A percentile compares a stretch with the other conserved stretches of the same genome.
Evolutionary conservation across 2,888 invertebrate genomes (phyloP).

Genomic region (Lithophane socia): DNA sequence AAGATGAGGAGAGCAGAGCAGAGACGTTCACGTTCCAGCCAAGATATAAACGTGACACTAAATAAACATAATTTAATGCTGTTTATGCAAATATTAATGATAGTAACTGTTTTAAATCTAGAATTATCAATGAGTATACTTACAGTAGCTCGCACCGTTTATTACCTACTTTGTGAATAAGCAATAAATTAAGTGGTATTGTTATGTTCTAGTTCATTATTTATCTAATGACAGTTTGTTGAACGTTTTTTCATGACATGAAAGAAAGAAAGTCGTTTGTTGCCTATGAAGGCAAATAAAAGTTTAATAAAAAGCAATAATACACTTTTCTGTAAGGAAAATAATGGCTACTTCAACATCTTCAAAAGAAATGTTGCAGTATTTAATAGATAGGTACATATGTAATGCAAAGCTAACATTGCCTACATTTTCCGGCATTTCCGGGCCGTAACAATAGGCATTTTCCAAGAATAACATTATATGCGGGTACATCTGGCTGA

Average conservation of each 20-base stretch:
- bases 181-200: slow-evolving; percentile 39
- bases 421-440: slow-evolving; percentile 34
- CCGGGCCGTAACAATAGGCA: slow-evolving; percentile 33
- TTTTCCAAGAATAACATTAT: slow-evolving; percentile 37
- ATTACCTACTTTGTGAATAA: slow-evolving; percentile 13
- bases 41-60: slow-evolving; percentile 53
- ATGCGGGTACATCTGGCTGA: background rate
- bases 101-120: slow-evolving; percentile 21
- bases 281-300: background rate
- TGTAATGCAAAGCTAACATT: background rate
- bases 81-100: slow-evolving; percentile 35
- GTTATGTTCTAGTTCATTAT: slow-evolving; percentile 32
- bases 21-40: slow-evolving; percentile 57
- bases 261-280: slow-evolving; percentile 18
- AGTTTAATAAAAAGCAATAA: no score
- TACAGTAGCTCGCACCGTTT: slow-evolving; percentile 24
- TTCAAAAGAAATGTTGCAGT: background rate
- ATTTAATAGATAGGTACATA: background rate
- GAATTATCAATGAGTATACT: slow-evolving; percentile 45
- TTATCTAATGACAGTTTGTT: slow-evolving; percentile 12
- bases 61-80: slow-evolving; percentile 42
- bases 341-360: background rate
- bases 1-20: slow-evolving; percentile 55
- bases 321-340: background rate
- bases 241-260: slow-evolving; percentile 29